Conservation (phyloP, 2,113 vertebrate species). For the Cryptotis parvus region DNA sequence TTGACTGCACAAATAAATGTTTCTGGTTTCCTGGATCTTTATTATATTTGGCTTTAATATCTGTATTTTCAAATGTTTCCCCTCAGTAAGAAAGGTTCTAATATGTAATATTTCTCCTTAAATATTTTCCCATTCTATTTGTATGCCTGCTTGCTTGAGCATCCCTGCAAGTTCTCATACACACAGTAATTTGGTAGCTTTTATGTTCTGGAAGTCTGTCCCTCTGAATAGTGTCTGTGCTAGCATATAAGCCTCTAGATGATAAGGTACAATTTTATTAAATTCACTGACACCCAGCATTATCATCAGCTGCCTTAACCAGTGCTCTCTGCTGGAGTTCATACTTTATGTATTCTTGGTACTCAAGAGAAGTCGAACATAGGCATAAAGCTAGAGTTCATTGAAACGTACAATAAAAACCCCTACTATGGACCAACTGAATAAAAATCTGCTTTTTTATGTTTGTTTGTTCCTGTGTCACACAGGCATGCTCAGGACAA, state of each 20-base stretch:
- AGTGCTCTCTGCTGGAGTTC: background rate
- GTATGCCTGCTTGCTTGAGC: background rate
- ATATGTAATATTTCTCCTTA: background rate
- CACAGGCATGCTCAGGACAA: too few species aligned
- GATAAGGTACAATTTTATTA: conserved; percentile 26
- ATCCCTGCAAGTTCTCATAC: background rate
- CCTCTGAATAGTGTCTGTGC: background rate
- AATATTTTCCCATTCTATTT: background rate
- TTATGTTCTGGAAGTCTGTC: background rate
- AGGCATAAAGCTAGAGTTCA: background rate
- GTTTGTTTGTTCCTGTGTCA: background rate
- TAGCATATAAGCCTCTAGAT: background rate
- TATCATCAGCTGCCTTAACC: background rate
- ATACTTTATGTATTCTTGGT: background rate
- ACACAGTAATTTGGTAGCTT: background rate
- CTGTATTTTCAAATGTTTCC: background rate
- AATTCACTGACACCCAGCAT: background rate
- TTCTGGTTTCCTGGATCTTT: conserved; percentile 14
- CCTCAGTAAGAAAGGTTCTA: background rate
- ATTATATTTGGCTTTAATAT: background rate
- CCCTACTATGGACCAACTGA: background rate
- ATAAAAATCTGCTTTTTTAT: background rate
- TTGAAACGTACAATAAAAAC: conserved; percentile 22
- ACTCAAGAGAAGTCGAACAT: background rate
- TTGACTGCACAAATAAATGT: conserved; percentile 18